Base-by-base conservation (phyloP, 2,113 vertebrate species). In the Acrocephalus arundinaceus region DNA sequence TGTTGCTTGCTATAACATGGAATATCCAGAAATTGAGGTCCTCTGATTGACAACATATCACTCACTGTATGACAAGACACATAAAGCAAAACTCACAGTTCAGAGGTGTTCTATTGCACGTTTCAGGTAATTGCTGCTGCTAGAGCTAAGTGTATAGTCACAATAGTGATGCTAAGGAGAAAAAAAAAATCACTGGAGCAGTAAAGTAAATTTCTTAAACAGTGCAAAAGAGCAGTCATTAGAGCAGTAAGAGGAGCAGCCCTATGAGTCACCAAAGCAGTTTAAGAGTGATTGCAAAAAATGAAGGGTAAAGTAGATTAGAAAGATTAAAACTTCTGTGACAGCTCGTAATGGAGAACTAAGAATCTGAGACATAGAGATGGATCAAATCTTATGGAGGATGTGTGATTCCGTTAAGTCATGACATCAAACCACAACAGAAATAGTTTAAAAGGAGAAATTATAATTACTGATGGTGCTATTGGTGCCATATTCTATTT, bases 71-170 rank as follows among this genome's bases (percentile, higher is more conserved):
- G 73, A 79, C 23, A 62, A 87, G 12, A 8, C 46, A 79, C 23
- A n/a, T 82, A 87, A 82, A 89, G 28, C 15, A 93, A 91, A 93
- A 66, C 49, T 85, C 23, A 37, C 23, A 70, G 57, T 79, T 89
- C 71, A 84, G n/a, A 43, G 49, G 20, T 79, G 71, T 85, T 70
- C 58, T 89, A 21, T 49, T 1, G 2, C 46, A 70, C 0, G 0
- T 79, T 92, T 79, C 37, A 77, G 66, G 33, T 11, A 73, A 43
- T 73, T 14, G 8, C 7, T 79, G 49, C 28, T 79, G 35, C 15
- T 85, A 63, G 24, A 92, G 15, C 10, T 73, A 81, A 78, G 75
- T 24, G 33, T 45, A 65, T 83, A 94, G 27, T 39, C 39, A 63
- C 28, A 46, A 13, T 20, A 72, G 16, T 28, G 31, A 61, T 37